Conservation (phyloP, 2,113 vertebrate genomes). For the Carassius gibelio region DNA sequence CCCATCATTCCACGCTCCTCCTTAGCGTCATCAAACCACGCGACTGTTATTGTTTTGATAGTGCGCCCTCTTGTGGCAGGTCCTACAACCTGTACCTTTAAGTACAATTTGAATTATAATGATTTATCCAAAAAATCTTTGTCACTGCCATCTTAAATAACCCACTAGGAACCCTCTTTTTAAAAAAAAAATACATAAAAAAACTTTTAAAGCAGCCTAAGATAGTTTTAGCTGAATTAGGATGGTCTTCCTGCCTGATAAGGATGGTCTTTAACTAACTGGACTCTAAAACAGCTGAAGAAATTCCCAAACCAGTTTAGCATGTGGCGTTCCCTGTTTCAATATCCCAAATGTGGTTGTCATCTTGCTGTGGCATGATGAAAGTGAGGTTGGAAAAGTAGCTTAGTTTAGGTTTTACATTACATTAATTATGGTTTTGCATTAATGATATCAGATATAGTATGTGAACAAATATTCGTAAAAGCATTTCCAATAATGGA, state of each 20-base stretch:
- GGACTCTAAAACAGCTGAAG: not conserved
- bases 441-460: not conserved
- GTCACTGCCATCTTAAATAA: not conserved
- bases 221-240: not conserved
- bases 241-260: not conserved
- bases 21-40: too few species aligned
- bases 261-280: too few species aligned
- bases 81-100: too few species aligned
- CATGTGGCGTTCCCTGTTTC: not conserved
- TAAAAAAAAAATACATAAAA: not conserved
- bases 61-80: too few species aligned
- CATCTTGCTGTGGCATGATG: constrained; percentile 1
- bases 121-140: not conserved
- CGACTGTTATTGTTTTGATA: too few species aligned
- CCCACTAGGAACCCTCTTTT: not conserved
- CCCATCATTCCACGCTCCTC: too few species aligned
- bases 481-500: not conserved
- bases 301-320: not conserved
- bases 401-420: not conserved
- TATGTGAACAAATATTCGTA: not conserved
- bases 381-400: not conserved
- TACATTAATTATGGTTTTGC: not conserved
- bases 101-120: not conserved
- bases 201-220: not conserved
- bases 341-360: constrained; percentile 11